Percentiles rank a stretch among this genome's conserved stretches.
These are phyloP conservation scores for Sisor rabdophorus DNA, from an alignment of 2,113 vertebrate genomes.

Conservation along the genomic window DNA sequence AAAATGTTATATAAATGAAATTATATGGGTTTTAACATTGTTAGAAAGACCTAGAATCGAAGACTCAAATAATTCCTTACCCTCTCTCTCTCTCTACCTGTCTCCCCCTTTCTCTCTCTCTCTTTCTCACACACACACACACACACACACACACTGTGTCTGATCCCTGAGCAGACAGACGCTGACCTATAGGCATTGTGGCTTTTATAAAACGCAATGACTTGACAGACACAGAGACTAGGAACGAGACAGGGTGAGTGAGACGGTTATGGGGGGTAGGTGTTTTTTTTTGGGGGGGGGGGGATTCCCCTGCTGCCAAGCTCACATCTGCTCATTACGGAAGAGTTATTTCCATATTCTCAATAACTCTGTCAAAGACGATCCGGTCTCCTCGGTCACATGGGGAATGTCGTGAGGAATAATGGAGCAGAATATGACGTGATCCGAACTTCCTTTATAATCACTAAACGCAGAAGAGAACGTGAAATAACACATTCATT, in stretches of 20 bases:
- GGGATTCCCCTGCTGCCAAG: slow-evolving; percentile 40
- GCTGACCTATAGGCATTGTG: neutral
- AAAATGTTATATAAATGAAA: too few species aligned
- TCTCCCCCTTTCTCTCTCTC: neutral
- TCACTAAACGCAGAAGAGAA: slow-evolving; percentile 16
- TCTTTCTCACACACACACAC: neutral
- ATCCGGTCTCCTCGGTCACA: slow-evolving; percentile 26
- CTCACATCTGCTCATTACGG: slow-evolving; percentile 56
- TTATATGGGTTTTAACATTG: too few species aligned
- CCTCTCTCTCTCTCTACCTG: neutral
- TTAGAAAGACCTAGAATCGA: neutral
- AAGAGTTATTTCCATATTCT: slow-evolving; percentile 55
- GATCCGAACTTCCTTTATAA: slow-evolving; percentile 37
- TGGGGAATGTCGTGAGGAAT: slow-evolving; percentile 41
- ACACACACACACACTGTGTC: neutral
- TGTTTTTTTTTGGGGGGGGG: too few species aligned
- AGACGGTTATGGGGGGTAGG: slow-evolving; percentile 8
- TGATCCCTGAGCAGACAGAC: neutral
- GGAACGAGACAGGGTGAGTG: neutral
- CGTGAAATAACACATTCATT: slow-evolving; percentile 13
- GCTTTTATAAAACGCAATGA: slow-evolving; percentile 1
- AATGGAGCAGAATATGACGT: slow-evolving; percentile 46
- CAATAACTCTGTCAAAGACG: slow-evolving; percentile 55
- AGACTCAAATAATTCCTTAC: neutral
- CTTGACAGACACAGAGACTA: slow-evolving; percentile 14